Conservation (phyloP, 2,113 vertebrate species). For the Neotragus pygmaeus region DNA sequence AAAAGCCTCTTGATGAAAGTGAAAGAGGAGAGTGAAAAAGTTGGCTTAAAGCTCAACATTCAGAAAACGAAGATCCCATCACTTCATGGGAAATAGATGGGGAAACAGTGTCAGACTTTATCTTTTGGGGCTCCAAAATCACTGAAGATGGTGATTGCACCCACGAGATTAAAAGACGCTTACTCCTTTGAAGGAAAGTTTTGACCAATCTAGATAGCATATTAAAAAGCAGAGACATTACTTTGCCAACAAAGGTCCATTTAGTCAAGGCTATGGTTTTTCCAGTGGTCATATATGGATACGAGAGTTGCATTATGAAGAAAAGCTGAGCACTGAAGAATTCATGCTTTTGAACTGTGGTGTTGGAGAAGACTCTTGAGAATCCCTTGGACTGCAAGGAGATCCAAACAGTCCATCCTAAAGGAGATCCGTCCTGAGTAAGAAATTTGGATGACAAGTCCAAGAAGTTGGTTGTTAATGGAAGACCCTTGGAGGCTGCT, state of each 20-base stretch:
- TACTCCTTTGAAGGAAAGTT: background rate
- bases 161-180: background rate
- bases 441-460: too few relatives aligned
- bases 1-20: too few relatives aligned
- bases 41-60: too few relatives aligned
- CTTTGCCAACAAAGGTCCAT: background rate
- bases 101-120: too few relatives aligned
- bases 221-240: background rate
- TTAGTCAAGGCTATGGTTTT: background rate
- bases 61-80: too few relatives aligned
- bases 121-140: too few relatives aligned
- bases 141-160: too few relatives aligned
- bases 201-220: background rate
- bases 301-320: background rate
- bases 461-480: too few relatives aligned
- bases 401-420: background rate
- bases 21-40: too few relatives aligned
- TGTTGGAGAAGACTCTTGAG: background rate
- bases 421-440: background rate
- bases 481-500: too few relatives aligned
- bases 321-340: background rate
- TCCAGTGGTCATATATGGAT: background rate
- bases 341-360: background rate
- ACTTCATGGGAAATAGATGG: too few relatives aligned
- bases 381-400: background rate